Conservation (phyloP, 2,797 vertebrate species). For the Benthosema pterotum region DNA sequence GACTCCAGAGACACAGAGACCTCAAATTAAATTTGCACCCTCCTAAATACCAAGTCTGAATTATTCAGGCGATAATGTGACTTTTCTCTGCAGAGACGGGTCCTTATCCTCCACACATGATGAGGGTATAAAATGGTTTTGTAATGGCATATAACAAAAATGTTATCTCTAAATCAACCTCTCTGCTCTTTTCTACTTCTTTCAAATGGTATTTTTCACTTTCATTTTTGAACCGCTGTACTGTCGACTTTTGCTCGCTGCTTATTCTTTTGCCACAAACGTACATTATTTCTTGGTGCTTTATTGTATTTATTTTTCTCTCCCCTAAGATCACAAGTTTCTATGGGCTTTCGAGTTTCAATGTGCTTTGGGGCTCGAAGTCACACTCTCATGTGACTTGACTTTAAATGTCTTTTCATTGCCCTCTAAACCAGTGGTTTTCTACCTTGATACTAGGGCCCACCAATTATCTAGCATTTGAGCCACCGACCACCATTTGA, state of each 20-base stretch:
- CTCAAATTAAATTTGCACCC: constrained; percentile 12
- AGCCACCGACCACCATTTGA: too few species aligned
- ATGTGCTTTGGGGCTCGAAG: constrained; percentile 54
- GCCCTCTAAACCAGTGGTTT: too few species aligned
- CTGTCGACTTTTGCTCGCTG: constrained; percentile 29
- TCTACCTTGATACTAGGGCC: too few species aligned
- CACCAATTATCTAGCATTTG: too few species aligned
- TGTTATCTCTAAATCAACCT: constrained; percentile 10
- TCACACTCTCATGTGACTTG: constrained; percentile 50
- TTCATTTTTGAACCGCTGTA: constrained; percentile 40
- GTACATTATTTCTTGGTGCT: constrained; percentile 43
- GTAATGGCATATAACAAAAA: constrained; percentile 7
- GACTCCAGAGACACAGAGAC: constrained; percentile 8
- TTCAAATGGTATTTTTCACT: constrained; percentile 34
- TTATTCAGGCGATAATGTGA: constrained; percentile 25
- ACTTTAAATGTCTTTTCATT: constrained; percentile 27
- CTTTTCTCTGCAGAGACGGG: neutral
- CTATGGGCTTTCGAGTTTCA: constrained; percentile 50
- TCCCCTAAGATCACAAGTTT: constrained; percentile 44
- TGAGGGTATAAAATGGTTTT: neutral
- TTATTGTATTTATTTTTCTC: constrained; percentile 49
- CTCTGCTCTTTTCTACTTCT: constrained; percentile 21
- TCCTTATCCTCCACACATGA: constrained; percentile 2
- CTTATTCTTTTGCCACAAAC: constrained; percentile 37
- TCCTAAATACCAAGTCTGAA: constrained; percentile 36